Percentiles rank a stretch among this genome's conserved stretches.
Conservation (phyloP, 1,140 invertebrate genomes). For the Hestina assimilis region DNA sequence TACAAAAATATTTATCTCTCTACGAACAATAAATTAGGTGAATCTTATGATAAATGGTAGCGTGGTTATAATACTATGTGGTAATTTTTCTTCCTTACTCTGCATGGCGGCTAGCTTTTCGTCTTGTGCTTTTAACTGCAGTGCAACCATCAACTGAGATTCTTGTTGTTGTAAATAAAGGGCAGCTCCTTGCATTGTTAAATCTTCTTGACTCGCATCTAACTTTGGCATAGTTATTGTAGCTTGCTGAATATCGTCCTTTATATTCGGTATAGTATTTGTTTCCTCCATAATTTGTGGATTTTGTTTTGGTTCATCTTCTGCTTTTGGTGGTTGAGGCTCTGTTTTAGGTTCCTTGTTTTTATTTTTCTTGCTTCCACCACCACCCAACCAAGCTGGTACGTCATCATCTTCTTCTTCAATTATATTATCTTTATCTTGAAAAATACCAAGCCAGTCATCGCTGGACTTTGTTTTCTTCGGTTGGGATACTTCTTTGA, state of each 20-base stretch:
- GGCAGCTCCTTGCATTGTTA: constrained; percentile 64
- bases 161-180: constrained; percentile 74
- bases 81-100: constrained; percentile 40
- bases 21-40: not conserved
- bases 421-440: constrained; percentile 47
- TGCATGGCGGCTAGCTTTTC: constrained; percentile 73
- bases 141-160: constrained; percentile 71
- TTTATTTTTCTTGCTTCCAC: constrained; percentile 51
- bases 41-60: not conserved
- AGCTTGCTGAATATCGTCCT: constrained; percentile 16
- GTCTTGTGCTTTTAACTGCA: constrained; percentile 75
- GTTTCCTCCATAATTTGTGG: constrained; percentile 10
- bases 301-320: constrained; percentile 25
- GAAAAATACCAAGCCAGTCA: constrained; percentile 72
- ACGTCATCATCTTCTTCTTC: constrained; percentile 49
- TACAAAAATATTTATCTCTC: not conserved
- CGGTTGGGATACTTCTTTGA: constrained; percentile 30
- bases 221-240: constrained; percentile 9
- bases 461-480: constrained; percentile 56
- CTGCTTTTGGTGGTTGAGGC: constrained; percentile 16
- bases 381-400: constrained; percentile 63
- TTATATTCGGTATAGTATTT: constrained; percentile 8
- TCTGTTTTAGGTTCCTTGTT: constrained; percentile 33
- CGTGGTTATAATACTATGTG: not conserved
- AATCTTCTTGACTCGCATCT: constrained; percentile 47